These are phyloP conservation scores for Alentia gelatinosa DNA, from an alignment of 2,888 invertebrate genomes.

Conservation along the genomic window DNA sequence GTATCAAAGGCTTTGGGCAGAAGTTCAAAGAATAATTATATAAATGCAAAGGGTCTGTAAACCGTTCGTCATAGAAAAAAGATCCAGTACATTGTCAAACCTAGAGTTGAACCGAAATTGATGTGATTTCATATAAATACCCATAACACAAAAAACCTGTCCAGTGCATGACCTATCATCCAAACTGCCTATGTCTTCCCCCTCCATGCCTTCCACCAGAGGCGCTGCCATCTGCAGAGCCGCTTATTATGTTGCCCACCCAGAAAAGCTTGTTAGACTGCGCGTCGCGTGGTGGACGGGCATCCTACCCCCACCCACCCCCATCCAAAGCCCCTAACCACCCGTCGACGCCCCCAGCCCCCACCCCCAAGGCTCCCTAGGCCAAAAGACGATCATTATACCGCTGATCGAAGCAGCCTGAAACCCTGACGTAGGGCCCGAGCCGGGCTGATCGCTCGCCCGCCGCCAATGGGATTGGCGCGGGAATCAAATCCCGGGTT, in stretches of 20 bases:
- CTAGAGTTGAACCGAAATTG: too few species aligned
- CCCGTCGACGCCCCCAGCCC: too few species aligned
- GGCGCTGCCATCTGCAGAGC: too few species aligned
- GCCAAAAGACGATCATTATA: conserved; percentile 19
- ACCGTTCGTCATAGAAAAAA: too few species aligned
- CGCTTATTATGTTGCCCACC: conserved; percentile 42
- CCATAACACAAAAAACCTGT: not conserved
- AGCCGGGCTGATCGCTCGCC: not conserved
- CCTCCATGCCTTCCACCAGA: not conserved
- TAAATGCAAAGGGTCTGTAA: too few species aligned
- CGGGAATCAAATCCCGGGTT: conserved; percentile 17
- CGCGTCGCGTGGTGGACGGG: too few species aligned
- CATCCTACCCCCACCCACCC: too few species aligned
- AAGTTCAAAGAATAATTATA: too few species aligned
- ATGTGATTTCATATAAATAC: too few species aligned
- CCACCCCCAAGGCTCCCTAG: not conserved
- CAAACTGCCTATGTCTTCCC: not conserved
- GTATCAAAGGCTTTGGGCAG: too few species aligned
- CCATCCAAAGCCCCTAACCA: too few species aligned
- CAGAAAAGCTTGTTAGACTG: conserved; percentile 44
- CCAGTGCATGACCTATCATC: not conserved
- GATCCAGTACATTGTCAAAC: too few species aligned
- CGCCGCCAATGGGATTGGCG: conserved; percentile 21
- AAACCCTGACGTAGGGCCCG: not conserved
- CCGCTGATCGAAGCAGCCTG: not conserved